These are phyloP conservation scores for Chaitophorus viminalis DNA, from an alignment of 2,888 invertebrate genomes.

Conservation along the genomic window DNA sequence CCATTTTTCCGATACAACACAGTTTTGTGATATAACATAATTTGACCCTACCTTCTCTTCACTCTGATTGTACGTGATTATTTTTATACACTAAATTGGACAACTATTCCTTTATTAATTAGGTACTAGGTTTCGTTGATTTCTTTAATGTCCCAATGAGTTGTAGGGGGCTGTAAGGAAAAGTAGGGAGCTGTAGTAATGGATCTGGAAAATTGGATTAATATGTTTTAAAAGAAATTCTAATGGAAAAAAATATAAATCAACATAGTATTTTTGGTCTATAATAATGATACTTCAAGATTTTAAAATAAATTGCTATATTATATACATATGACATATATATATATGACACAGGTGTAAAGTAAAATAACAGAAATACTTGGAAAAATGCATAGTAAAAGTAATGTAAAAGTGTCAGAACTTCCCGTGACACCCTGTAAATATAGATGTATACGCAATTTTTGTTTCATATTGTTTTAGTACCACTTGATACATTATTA, in stretches of 20 bases:
- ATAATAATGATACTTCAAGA: neutral
- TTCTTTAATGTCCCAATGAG: neutral
- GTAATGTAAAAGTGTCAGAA: neutral
- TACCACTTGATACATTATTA: neutral
- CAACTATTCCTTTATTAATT: slow-evolving; percentile 31
- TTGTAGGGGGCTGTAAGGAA: neutral
- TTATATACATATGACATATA: neutral
- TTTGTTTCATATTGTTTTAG: neutral
- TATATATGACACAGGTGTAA: too few relatives aligned
- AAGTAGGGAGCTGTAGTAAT: neutral
- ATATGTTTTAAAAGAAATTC: slow-evolving; percentile 23
- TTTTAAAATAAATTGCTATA: neutral
- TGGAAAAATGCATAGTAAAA: neutral
- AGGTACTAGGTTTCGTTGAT: neutral
- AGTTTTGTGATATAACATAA: slow-evolving; percentile 44
- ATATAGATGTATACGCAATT: too few relatives aligned
- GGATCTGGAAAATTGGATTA: slow-evolving; percentile 21
- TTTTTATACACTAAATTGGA: slow-evolving; percentile 10
- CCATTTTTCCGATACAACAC: slow-evolving; percentile 46
- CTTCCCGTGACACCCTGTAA: too few relatives aligned
- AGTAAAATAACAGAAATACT: too few relatives aligned
- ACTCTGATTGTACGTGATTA: slow-evolving; percentile 17
- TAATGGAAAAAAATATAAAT: neutral
- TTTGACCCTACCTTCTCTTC: slow-evolving; percentile 33
- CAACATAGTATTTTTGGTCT: neutral